These are phyloP conservation scores for Hexactinellida sp. DNA, from an alignment of 37 sponge, comb jelly and placozoan genomes.

Conservation along the genomic window DNA sequence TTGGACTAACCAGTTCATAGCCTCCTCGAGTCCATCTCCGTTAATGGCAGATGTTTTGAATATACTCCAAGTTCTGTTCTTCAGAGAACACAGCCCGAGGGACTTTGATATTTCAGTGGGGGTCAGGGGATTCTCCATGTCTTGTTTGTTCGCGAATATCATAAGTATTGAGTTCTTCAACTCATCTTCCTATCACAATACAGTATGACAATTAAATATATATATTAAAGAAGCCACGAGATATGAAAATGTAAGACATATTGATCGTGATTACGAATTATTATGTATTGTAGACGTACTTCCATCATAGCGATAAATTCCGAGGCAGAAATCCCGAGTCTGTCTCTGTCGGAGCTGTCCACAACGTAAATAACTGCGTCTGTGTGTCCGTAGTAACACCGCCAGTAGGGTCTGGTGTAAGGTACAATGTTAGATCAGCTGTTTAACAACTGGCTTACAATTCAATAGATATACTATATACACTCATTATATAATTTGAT, in stretches of 20 bases:
- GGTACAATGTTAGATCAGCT: no score
- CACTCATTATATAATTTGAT: background rate
- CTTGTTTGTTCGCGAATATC: conserved; percentile 99
- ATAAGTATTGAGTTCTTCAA: conserved; percentile 70
- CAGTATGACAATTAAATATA: background rate
- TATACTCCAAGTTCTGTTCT: conserved; percentile 97
- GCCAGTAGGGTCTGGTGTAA: conserved; percentile 85
- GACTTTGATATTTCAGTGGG: conserved; percentile 85
- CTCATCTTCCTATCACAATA: conserved; percentile 75
- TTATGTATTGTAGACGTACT: conserved; percentile 28
- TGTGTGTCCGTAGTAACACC: conserved; percentile 99
- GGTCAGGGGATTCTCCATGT: conserved; percentile 87
- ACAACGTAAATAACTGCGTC: conserved; percentile 98
- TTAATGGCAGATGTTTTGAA: conserved; percentile 95
- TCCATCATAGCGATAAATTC: conserved; percentile 94
- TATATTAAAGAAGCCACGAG: background rate
- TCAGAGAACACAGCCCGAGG: conserved; percentile 81
- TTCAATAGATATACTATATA: no score
- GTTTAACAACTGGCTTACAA: no score
- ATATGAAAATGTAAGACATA: background rate
- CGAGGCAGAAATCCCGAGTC: conserved; percentile 84
- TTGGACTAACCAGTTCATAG: conserved; percentile 99
- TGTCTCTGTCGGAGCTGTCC: conserved; percentile 88
- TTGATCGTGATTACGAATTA: background rate
- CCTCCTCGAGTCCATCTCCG: conserved; percentile 94